Conservation (phyloP, 2,113 vertebrate genomes). For the human region GRCh38 chr4:73533501-73534000, state of each 20-base stretch:
- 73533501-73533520: not conserved
- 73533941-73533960: conserved; percentile 20
- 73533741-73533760: not conserved
- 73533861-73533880: not conserved
- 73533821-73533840: not conserved
- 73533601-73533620: conserved; percentile 10
- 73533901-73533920: conserved; percentile 48
- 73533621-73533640: not conserved
- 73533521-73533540: not conserved
- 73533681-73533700: not conserved
- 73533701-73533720: not conserved
- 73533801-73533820: not conserved
- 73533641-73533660: not conserved
- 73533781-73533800: not conserved
- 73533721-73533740: not conserved
- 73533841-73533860: not conserved
- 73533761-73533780: not conserved
- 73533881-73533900: conserved; percentile 43
- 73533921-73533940: not conserved
- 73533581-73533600: not conserved
- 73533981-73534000: conserved; percentile 40
- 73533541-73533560: not conserved
- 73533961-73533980: conserved; percentile 11
- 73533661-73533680: not conserved
- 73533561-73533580: not conserved